Evolutionary conservation across 2,888 invertebrate species (phyloP).

Genomic region (Leptopilina myrica): DNA sequence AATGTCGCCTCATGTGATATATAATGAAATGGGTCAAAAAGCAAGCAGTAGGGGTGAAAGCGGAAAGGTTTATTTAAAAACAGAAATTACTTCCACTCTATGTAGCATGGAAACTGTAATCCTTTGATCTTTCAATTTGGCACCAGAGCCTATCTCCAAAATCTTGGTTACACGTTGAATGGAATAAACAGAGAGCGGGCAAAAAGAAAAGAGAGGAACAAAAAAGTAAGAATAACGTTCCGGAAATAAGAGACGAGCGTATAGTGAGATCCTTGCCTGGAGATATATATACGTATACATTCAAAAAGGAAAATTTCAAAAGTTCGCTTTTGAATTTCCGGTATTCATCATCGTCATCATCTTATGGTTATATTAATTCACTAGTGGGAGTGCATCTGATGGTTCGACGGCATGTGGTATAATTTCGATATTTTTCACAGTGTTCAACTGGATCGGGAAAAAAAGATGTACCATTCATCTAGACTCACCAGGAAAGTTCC

Average conservation of each 20-base stretch:
- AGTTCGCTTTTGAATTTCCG: slow-evolving; percentile 8
- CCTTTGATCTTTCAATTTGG: slow-evolving; percentile 71
- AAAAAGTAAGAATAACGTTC: slow-evolving; percentile 25
- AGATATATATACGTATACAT: background rate
- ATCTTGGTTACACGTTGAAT: slow-evolving; percentile 28
- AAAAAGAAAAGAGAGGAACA: background rate
- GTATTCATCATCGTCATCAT: slow-evolving; percentile 3
- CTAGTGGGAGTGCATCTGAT: background rate
- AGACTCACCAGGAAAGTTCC: slow-evolving; percentile 41
- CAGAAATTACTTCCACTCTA: slow-evolving; percentile 51
- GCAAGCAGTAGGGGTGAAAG: too few relatives aligned
- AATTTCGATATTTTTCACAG: slow-evolving; percentile 43
- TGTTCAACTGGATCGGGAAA: slow-evolving; percentile 40
- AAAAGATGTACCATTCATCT: slow-evolving; percentile 38
- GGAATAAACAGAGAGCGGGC: background rate
- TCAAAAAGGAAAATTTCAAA: background rate
- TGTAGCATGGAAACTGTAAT: slow-evolving; percentile 52
- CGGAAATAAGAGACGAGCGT: slow-evolving; percentile 16
- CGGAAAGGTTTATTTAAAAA: slow-evolving; percentile 37
- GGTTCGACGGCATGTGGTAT: slow-evolving; percentile 17
- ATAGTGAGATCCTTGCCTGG: slow-evolving; percentile 7
- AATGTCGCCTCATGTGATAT: background rate
- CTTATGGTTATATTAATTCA: background rate
- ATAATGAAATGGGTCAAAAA: background rate
- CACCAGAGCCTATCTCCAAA: slow-evolving; percentile 42